Evolutionary conservation across 64 coral and sea anemone species (phyloP).

Genomic region (Hydrozoanthus tunicans): DNA sequence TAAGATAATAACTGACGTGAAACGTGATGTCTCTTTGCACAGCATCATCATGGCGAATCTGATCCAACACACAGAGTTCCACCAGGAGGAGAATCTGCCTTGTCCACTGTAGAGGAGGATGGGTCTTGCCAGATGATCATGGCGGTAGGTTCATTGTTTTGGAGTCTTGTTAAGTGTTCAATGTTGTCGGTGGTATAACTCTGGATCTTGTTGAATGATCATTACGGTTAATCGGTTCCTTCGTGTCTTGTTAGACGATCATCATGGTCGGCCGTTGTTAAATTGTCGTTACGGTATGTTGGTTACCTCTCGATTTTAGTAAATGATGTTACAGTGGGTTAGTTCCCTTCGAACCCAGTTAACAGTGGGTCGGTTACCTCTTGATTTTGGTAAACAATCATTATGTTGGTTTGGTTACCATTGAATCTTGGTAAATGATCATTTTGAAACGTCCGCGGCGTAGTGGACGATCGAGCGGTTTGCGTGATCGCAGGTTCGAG

Average conservation of each 20-base stretch:
- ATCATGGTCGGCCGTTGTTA: not conserved
- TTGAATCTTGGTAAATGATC: not conserved
- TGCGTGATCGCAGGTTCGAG: no score
- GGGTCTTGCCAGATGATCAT: slow-evolving; percentile 29
- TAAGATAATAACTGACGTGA: not conserved
- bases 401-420: not conserved
- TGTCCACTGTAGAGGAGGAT: slow-evolving; percentile 33
- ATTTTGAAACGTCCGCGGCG: not conserved
- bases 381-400: not conserved
- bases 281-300: not conserved
- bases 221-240: not conserved
- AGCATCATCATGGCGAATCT: not conserved
- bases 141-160: not conserved
- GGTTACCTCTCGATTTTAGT: not conserved
- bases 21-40: not conserved
- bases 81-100: slow-evolving; percentile 16
- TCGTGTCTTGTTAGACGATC: not conserved
- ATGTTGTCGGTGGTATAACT: not conserved
- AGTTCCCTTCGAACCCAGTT: not conserved
- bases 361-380: not conserved
- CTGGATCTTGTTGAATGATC: not conserved
- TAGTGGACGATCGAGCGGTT: no score
- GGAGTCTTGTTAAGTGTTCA: not conserved
- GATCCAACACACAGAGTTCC: not conserved
- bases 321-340: not conserved